Evolutionary conservation across 1,140 invertebrate species (phyloP), one percentile per base, ranked within the genome.

Genomic region (Stratiolaelaps scimitus): DNA sequence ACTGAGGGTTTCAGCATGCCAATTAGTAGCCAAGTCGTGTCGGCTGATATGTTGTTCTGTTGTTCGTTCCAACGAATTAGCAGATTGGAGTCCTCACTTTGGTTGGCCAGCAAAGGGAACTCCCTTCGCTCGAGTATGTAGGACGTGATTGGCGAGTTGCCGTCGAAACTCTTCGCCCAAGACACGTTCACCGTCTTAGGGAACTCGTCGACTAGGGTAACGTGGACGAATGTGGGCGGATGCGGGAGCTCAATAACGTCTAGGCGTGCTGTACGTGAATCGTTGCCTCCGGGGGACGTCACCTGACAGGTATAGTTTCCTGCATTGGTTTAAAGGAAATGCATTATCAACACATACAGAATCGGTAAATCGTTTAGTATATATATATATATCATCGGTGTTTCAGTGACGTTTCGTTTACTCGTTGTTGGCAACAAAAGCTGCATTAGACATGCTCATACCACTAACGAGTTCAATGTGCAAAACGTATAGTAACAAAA

Each of bases 101-200:
- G 47, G 20, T 65, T 67, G 28, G 60, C 43, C 17, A 28, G 48
- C 26, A 34, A 28, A 7, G 69, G 69, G 23, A 70, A 64, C 44
- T 66, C 86, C 69, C 89, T 80, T 74, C 86, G 87, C 75, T 97
- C 89, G 28, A 98, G 81, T 68, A 94, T 90, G 75, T 87, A 97
- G 73, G 93, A 91, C 66, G 87, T 82, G 56, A 95, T 88, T 1
- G 89, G 88, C 74, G 89, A 93, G 74, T 98, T 96, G 45, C 95
- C 95, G 78, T 98, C 89, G 76, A 96, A 98, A 13, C 88, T 88
- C 0, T 89, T 86, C 7, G 86, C 86, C 94, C 94, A 99, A 15
- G 84, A 85, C 0, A 98, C 83, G 74, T 94, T 92, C 43, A 97
- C 89, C 76, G 75, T 69, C 74, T 71, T 48, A 53, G 71, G 70